These are phyloP conservation scores for Cynopterus brachyotis DNA, from an alignment of 2,113 vertebrate species.

Conservation along the genomic window DNA sequence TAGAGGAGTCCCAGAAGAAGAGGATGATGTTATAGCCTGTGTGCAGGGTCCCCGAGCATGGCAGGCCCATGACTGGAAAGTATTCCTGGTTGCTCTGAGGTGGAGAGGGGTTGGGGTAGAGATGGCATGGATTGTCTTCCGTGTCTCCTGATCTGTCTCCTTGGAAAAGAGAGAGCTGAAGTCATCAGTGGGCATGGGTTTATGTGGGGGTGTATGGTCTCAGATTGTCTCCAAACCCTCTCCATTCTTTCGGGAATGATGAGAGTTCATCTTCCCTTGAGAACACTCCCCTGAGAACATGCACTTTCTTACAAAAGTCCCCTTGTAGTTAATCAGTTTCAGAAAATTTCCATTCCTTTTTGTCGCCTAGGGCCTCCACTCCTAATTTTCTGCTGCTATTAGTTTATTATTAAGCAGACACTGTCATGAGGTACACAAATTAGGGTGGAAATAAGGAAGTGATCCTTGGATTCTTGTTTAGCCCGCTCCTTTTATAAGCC, in stretches of 20 bases:
- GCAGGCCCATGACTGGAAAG: neutral
- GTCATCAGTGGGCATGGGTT: neutral
- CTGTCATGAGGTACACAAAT: neutral
- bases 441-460: neutral
- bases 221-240: neutral
- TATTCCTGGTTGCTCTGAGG: neutral
- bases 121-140: neutral
- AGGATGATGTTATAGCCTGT: neutral
- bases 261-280: neutral
- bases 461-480: neutral
- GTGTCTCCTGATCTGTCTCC: neutral
- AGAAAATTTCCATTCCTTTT: neutral
- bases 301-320: neutral
- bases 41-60: rapidly evolving
- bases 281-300: neutral
- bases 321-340: neutral
- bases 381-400: neutral
- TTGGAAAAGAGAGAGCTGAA: neutral
- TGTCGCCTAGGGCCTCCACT: neutral
- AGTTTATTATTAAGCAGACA: neutral
- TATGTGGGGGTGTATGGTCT: neutral
- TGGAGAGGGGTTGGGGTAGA: rapidly evolving
- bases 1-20: neutral
- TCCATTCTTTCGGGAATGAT: neutral
- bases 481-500: neutral